Percentiles rank a stretch among this genome's conserved stretches.
Evolutionary conservation across 2,888 invertebrate species (phyloP).

Genomic region (Lasioglossum oenotherae): DNA sequence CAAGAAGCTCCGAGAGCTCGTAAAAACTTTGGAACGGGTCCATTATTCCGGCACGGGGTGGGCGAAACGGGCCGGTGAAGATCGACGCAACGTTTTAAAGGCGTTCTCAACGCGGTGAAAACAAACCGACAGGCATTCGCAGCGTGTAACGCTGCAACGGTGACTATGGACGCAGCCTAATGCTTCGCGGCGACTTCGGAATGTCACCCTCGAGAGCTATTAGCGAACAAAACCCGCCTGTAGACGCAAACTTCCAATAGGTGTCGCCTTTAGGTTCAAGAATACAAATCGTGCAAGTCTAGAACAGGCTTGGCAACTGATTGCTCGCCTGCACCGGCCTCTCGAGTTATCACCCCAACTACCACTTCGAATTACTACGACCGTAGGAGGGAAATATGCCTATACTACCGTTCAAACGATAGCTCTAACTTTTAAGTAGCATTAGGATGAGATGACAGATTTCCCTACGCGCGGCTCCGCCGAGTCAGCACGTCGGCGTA

Average conservation of each 20-base stretch:
- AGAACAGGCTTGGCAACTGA: background rate
- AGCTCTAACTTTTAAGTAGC: background rate
- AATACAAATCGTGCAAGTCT: background rate
- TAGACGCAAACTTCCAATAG: background rate
- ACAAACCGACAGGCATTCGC: slow-evolving; percentile 22
- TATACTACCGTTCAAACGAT: background rate
- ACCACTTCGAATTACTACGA: background rate
- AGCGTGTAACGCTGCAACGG: background rate
- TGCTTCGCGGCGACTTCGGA: background rate
- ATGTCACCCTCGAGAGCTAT: slow-evolving; percentile 1
- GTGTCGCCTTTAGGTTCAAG: background rate
- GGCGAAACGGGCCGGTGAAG: slow-evolving; percentile 40
- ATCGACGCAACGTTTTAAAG: slow-evolving; percentile 39
- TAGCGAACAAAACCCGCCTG: background rate
- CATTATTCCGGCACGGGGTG: slow-evolving; percentile 49
- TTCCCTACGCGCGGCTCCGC: background rate
- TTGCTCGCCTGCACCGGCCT: background rate
- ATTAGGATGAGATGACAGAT: background rate
- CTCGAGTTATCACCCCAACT: background rate
- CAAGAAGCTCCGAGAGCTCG: slow-evolving; percentile 22
- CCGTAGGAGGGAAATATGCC: background rate
- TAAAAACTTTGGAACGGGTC: slow-evolving; percentile 67
- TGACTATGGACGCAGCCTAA: background rate
- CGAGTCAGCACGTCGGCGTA: background rate
- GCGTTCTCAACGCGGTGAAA: slow-evolving; percentile 45